phyloP scores from a whole-genome alignment of 2,888 invertebrate genomes.

The Drosophila falleni region DNA sequence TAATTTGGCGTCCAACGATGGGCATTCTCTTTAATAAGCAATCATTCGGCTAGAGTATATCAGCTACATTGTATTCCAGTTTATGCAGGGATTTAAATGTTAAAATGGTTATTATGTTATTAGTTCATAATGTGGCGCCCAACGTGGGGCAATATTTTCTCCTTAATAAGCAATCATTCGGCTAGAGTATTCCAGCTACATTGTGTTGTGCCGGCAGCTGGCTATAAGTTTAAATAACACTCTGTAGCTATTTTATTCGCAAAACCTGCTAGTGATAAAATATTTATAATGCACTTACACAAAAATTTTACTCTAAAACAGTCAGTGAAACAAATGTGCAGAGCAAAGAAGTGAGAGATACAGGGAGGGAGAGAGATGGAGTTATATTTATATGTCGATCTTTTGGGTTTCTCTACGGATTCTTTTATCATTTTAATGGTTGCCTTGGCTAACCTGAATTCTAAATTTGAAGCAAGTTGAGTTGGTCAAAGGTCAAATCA shows the following conservation, averaged over 20 bases:
- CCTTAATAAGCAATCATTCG: not conserved
- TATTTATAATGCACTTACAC: conserved; percentile 20
- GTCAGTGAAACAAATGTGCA: not conserved
- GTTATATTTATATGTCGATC: not conserved
- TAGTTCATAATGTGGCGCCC: not conserved
- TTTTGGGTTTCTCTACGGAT: not conserved
- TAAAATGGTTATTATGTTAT: not conserved
- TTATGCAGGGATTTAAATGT: not conserved
- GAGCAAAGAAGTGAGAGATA: not conserved
- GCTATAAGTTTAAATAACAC: conserved; percentile 17
- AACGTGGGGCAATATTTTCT: not conserved
- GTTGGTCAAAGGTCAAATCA: conserved; percentile 62
- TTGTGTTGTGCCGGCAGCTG: not conserved
- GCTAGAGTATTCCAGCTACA: conserved; percentile 13
- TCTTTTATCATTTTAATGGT: conserved; percentile 1
- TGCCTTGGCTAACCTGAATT: conserved; percentile 7
- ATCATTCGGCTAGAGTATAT: not conserved
- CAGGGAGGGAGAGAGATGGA: too few species aligned
- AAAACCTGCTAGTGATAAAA: conserved; percentile 10
- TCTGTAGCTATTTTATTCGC: conserved; percentile 20
- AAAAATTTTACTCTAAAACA: conserved; percentile 6
- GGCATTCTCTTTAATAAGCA: not conserved
- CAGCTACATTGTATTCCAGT: too few species aligned
- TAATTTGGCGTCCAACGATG: not conserved
- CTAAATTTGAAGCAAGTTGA: conserved; percentile 13